Evolutionary conservation across 2,888 invertebrate species (phyloP).

Genomic region (Arenicola marina): DNA sequence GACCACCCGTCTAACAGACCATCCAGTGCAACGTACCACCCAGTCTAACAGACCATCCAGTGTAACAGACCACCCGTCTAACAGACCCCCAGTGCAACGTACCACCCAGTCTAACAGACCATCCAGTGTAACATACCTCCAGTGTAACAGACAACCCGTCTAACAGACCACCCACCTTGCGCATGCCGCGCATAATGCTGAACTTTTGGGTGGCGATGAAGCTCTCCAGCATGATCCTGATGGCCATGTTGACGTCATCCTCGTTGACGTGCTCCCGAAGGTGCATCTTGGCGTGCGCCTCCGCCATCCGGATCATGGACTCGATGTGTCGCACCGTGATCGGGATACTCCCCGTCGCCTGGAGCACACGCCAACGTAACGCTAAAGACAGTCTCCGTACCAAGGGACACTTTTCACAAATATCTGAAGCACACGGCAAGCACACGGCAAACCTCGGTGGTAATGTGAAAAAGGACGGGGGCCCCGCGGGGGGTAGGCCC

Average conservation of each 20-base stretch:
- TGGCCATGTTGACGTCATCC: slow-evolving; percentile 96
- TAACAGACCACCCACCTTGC: slow-evolving; percentile 77
- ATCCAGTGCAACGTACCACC: too few relatives aligned
- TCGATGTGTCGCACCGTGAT: slow-evolving; percentile 99
- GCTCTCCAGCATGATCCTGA: slow-evolving; percentile 94
- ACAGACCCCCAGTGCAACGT: too few relatives aligned
- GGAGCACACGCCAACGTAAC: too few relatives aligned
- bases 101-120: too few relatives aligned
- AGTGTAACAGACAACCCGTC: too few relatives aligned
- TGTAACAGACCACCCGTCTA: too few relatives aligned
- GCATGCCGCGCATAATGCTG: slow-evolving; percentile 95
- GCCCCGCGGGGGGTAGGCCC: neutral
- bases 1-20: too few relatives aligned
- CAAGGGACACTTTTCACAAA: too few relatives aligned
- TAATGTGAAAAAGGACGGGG: neutral
- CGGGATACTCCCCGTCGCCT: slow-evolving; percentile 93
- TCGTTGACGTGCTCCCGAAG: slow-evolving; percentile 81
- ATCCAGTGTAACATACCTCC: too few relatives aligned
- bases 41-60: too few relatives aligned
- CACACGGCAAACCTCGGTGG: neutral
- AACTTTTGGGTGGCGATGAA: slow-evolving; percentile 99
- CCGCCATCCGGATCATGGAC: slow-evolving; percentile 96
- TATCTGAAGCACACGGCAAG: too few relatives aligned
- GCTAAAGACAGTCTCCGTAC: too few relatives aligned
- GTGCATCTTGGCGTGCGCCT: slow-evolving; percentile 96